Evolutionary conservation across 1,140 invertebrate species (phyloP).

Genomic region (Physella acuta): DNA sequence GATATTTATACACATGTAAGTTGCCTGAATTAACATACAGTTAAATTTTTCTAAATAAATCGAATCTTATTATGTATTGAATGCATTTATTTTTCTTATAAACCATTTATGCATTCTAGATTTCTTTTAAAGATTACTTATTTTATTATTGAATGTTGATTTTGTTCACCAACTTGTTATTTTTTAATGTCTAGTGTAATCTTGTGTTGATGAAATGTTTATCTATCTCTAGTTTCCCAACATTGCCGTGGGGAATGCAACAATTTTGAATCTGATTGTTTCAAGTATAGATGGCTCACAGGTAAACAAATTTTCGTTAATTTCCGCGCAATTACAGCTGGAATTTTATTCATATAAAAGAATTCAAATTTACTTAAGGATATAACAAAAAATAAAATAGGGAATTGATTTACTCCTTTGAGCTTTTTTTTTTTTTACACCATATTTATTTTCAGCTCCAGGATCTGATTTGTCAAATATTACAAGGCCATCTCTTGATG

Average conservation of each 20-base stretch:
- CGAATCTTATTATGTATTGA: too few species aligned
- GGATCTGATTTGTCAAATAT: constrained; percentile 83
- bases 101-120: too few species aligned
- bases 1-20: constrained; percentile 78
- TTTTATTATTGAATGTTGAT: too few species aligned
- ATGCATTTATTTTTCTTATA: too few species aligned
- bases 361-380: background rate
- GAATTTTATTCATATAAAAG: background rate
- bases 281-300: constrained; percentile 85
- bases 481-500: constrained; percentile 76
- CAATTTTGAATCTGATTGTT: constrained; percentile 82
- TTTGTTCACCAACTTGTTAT: too few species aligned
- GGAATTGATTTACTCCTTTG: background rate
- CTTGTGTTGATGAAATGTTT: background rate
- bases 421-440: too few species aligned
- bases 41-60: too few species aligned
- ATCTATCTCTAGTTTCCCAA: constrained; percentile 71
- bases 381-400: background rate
- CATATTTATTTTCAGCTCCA: constrained; percentile 66
- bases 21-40: too few species aligned
- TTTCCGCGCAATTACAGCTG: background rate
- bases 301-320: constrained; percentile 34
- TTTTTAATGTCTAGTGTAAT: background rate
- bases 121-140: too few species aligned
- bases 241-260: constrained; percentile 80